Percentiles rank a stretch among this genome's conserved stretches.
Evolutionary conservation across 2,888 invertebrate genomes (phyloP).

Genomic region (Lasioglossum marginatum): DNA sequence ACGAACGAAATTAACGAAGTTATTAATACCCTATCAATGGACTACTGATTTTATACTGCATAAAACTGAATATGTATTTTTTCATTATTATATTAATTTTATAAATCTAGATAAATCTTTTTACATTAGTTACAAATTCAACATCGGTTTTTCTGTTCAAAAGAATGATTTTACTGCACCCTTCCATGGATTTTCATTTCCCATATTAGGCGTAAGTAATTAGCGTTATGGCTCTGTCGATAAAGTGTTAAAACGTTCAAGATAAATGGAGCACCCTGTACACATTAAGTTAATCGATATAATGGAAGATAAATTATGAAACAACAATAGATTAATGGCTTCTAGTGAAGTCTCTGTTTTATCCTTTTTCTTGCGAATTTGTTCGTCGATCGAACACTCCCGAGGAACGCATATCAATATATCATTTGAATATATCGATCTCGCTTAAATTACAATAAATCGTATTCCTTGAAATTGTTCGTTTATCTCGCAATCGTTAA

Average conservation of each 20-base stretch:
- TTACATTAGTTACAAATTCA: neutral
- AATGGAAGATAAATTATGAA: neutral
- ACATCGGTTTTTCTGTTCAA: too few species aligned
- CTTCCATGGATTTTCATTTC: neutral
- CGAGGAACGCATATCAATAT: neutral
- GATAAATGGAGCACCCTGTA: slow-evolving; percentile 1
- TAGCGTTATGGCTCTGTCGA: neutral
- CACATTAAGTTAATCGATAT: neutral
- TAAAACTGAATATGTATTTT: neutral
- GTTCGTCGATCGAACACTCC: neutral
- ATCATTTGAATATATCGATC: neutral
- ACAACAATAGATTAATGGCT: neutral
- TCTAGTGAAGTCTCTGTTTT: neutral
- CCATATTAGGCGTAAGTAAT: neutral
- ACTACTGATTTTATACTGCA: neutral
- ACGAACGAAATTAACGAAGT: neutral
- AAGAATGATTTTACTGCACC: neutral
- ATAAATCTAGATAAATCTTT: neutral
- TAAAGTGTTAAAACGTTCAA: neutral
- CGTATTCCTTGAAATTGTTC: neutral
- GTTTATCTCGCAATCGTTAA: neutral
- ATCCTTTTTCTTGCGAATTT: neutral
- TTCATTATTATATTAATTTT: neutral
- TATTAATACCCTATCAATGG: neutral
- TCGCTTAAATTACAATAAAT: neutral